A percentile compares a stretch with the other conserved stretches of the same genome.
These are phyloP conservation scores for Smithornis capensis DNA, from an alignment of 2,113 vertebrate genomes.

Conservation along the genomic window DNA sequence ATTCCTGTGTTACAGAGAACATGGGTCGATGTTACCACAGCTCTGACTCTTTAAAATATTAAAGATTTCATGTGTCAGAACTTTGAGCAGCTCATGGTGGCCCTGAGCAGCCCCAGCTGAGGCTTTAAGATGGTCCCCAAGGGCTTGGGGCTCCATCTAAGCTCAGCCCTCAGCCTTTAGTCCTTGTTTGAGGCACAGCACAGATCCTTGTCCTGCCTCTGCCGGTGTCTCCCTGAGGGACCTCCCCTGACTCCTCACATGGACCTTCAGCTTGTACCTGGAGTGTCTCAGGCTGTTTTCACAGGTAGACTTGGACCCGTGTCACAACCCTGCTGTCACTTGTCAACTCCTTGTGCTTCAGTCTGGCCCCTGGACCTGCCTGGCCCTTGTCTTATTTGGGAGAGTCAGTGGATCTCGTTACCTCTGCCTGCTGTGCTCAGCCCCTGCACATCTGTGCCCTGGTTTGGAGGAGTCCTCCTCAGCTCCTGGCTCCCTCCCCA, in stretches of 20 bases:
- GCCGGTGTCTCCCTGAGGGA: background rate
- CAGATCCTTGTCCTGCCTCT: background rate
- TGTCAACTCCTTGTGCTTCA: background rate
- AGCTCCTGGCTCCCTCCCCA: background rate
- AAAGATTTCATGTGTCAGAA: background rate
- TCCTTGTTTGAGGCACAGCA: background rate
- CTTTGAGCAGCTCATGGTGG: background rate
- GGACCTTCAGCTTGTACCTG: background rate
- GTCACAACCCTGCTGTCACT: background rate
- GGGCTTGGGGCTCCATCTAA: fast-evolving
- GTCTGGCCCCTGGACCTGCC: background rate
- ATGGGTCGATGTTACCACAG: background rate
- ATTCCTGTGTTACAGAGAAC: background rate
- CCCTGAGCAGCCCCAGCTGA: too few species aligned
- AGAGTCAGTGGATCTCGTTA: fast-evolving
- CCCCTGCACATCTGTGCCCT: background rate
- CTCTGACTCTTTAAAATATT: background rate
- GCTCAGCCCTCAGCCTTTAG: background rate
- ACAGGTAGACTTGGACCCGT: background rate
- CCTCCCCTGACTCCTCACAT: background rate
- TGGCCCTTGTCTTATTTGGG: background rate
- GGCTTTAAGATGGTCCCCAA: fast-evolving
- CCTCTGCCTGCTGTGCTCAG: fast-evolving
- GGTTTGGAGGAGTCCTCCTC: background rate
- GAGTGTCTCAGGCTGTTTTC: background rate